A percentile compares a stretch with the other conserved stretches of the same genome.
phyloP scores from a whole-genome alignment of 2,888 invertebrate species.

The Eulithis prunata region DNA sequence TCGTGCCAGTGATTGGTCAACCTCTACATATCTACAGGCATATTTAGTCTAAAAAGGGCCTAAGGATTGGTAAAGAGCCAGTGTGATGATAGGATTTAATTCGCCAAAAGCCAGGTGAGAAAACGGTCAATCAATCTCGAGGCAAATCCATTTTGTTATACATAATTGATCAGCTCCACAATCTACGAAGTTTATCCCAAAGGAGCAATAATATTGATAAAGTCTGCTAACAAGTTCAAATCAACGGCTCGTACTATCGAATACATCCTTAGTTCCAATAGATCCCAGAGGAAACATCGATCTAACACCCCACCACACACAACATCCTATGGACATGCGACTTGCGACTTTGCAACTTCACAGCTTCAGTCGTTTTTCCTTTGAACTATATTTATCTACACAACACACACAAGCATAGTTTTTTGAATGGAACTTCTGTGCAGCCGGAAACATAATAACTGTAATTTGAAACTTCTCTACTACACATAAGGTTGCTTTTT shows the following conservation, averaged over 20 bases:
- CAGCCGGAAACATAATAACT: neutral
- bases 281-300: slow-evolving; percentile 36
- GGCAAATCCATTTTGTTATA: neutral
- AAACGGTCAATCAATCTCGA: no score
- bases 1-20: neutral
- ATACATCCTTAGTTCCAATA: slow-evolving; percentile 8
- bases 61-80: neutral
- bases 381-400: neutral
- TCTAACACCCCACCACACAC: slow-evolving; percentile 17
- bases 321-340: slow-evolving; percentile 15
- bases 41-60: no score
- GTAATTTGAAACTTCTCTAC: slow-evolving; percentile 2
- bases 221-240: slow-evolving; percentile 3
- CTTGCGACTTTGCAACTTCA: neutral
- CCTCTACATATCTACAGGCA: neutral
- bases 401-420: neutral
- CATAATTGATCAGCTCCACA: neutral
- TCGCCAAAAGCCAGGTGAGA: no score
- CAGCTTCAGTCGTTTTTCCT: slow-evolving; percentile 3
- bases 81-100: neutral
- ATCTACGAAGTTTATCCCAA: neutral
- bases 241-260: slow-evolving; percentile 5
- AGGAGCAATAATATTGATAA: slow-evolving; percentile 3
- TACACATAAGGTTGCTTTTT: slow-evolving; percentile 3
- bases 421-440: slow-evolving; percentile 4